Percentiles rank a stretch among this genome's conserved stretches.
Conservation (phyloP, 2,888 invertebrate species). For the Nymphalis polychloros region DNA sequence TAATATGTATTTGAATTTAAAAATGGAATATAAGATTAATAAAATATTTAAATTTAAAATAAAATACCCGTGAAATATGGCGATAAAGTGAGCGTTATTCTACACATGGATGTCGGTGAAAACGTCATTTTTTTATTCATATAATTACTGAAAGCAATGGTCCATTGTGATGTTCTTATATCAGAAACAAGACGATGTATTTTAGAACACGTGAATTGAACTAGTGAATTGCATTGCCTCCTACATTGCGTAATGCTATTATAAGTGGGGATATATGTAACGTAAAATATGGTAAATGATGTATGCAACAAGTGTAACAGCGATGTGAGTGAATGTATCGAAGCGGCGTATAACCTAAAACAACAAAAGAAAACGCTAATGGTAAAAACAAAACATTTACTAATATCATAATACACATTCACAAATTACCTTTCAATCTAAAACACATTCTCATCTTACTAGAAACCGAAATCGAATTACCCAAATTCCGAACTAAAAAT, state of each 20-base stretch:
- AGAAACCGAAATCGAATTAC: too few relatives aligned
- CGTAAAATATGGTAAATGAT: constrained; percentile 59
- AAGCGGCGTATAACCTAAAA: constrained; percentile 79
- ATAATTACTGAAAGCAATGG: constrained; percentile 66
- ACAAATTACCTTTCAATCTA: too few relatives aligned
- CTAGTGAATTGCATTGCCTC: constrained; percentile 51
- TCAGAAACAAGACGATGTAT: constrained; percentile 51
- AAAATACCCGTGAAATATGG: constrained; percentile 74
- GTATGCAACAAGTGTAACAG: constrained; percentile 60
- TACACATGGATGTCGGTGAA: constrained; percentile 73
- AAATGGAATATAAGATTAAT: background rate
- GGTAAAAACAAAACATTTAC: constrained; percentile 4
- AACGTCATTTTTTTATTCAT: constrained; percentile 76
- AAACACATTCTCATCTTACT: too few relatives aligned
- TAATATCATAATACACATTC: background rate
- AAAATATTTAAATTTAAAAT: constrained; percentile 39
- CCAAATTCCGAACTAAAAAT: too few relatives aligned
- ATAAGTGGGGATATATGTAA: constrained; percentile 55
- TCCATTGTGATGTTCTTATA: constrained; percentile 62
- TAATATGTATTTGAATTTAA: background rate
- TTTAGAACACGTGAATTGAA: constrained; percentile 52
- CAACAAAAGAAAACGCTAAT: constrained; percentile 55
- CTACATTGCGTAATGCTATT: constrained; percentile 56
- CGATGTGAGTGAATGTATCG: constrained; percentile 61
- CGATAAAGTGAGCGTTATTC: constrained; percentile 65